A percentile compares a stretch with the other conserved stretches of the same genome.
Conservation (phyloP, 2,113 vertebrate genomes). For the Conger conger region DNA sequence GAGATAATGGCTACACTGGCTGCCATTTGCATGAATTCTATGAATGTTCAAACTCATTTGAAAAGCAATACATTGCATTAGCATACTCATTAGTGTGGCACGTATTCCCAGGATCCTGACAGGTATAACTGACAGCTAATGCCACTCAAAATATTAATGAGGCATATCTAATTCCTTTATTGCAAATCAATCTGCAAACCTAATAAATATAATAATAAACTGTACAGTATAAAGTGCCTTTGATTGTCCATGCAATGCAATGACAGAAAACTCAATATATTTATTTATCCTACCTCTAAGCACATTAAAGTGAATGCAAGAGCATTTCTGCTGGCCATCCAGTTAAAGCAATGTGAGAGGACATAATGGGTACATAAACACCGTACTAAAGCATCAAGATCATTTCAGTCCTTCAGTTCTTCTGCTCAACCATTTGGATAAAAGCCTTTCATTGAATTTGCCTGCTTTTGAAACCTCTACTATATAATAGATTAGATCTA, state of each 20-base stretch:
- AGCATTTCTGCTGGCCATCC: neutral
- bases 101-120: neutral
- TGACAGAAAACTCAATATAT: neutral
- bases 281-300: neutral
- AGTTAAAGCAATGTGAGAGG: neutral
- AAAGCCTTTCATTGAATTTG: neutral
- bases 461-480: neutral
- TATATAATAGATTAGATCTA: neutral
- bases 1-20: neutral
- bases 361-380: neutral
- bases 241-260: neutral
- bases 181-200: neutral
- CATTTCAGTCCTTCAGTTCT: neutral
- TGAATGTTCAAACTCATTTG: constrained; percentile 2
- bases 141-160: neutral
- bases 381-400: neutral
- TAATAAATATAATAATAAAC: neutral
- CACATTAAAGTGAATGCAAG: neutral
- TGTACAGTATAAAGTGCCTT: neutral
- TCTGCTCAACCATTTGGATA: neutral
- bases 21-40: neutral
- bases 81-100: neutral
- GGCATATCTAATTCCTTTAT: neutral
- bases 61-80: constrained; percentile 3
- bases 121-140: neutral